phyloP scores from a whole-genome alignment of 2,888 invertebrate species.

The Melolontha melolontha region DNA sequence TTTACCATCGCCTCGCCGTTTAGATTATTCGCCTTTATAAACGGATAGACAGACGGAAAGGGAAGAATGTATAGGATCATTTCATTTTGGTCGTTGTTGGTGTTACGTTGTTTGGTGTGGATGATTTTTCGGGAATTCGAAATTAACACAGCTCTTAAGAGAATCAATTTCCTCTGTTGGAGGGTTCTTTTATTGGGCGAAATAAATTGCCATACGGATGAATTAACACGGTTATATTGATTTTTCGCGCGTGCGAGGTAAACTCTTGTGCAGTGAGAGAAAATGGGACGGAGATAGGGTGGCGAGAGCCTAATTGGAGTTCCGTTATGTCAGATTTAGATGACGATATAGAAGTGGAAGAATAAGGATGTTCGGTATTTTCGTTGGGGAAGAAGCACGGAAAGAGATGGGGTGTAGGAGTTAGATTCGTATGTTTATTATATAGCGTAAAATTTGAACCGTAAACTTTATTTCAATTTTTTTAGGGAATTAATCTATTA shows the following conservation, averaged over 20 bases:
- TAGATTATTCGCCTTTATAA: slow-evolving; percentile 17
- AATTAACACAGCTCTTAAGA: slow-evolving; percentile 38
- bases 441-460: too few species aligned
- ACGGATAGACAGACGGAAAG: background rate
- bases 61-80: slow-evolving; percentile 6
- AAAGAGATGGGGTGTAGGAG: background rate
- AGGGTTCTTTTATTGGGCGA: slow-evolving; percentile 38
- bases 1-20: slow-evolving; percentile 20
- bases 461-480: too few species aligned
- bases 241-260: slow-evolving; percentile 30
- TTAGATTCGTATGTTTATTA: too few species aligned
- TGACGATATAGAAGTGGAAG: slow-evolving; percentile 24
- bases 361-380: slow-evolving; percentile 25
- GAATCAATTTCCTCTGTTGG: slow-evolving; percentile 39
- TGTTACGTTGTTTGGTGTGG: slow-evolving; percentile 33
- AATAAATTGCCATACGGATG: slow-evolving; percentile 38
- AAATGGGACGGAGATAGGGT: slow-evolving; percentile 2
- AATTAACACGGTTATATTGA: slow-evolving; percentile 38
- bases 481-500: too few species aligned
- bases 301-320: slow-evolving; percentile 34
- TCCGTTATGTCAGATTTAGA: slow-evolving; percentile 37
- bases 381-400: background rate
- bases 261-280: background rate
- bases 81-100: slow-evolving; percentile 18
- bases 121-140: slow-evolving; percentile 34